Conservation (phyloP, 1,140 invertebrate genomes). For the Bilobella aurantiaca region DNA sequence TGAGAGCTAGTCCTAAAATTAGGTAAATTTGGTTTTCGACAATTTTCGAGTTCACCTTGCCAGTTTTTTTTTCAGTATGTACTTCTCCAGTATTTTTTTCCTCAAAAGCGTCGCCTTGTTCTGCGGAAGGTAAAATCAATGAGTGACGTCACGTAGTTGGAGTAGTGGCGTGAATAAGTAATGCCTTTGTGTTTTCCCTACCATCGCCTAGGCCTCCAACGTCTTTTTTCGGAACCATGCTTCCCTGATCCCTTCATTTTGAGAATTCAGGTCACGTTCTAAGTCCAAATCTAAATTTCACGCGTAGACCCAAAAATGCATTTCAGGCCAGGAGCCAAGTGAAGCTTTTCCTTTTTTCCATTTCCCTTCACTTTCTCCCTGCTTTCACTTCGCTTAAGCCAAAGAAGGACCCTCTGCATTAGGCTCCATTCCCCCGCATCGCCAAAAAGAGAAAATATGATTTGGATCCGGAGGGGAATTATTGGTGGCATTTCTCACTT, state of each 20-base stretch:
- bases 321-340: slow-evolving; percentile 12
- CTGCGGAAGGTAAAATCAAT: slow-evolving; percentile 5
- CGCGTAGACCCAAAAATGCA: slow-evolving; percentile 32
- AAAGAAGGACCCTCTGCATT: no score
- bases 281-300: slow-evolving; percentile 34
- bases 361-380: not conserved
- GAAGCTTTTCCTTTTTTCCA: slow-evolving; percentile 19
- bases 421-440: not conserved
- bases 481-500: not conserved
- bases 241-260: slow-evolving; percentile 2
- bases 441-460: not conserved
- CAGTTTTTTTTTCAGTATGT: not conserved
- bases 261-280: slow-evolving; percentile 30
- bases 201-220: not conserved
- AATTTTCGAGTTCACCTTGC: not conserved
- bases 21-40: not conserved
- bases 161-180: slow-evolving; percentile 8
- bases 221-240: not conserved
- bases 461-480: not conserved
- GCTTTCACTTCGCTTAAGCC: not conserved
- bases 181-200: not conserved
- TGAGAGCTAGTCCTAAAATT: no score
- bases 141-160: slow-evolving; percentile 7
- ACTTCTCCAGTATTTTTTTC: not conserved
- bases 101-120: not conserved